Evolutionary conservation across 2,888 invertebrate genomes (phyloP).

Genomic region (Carabus problematicus): DNA sequence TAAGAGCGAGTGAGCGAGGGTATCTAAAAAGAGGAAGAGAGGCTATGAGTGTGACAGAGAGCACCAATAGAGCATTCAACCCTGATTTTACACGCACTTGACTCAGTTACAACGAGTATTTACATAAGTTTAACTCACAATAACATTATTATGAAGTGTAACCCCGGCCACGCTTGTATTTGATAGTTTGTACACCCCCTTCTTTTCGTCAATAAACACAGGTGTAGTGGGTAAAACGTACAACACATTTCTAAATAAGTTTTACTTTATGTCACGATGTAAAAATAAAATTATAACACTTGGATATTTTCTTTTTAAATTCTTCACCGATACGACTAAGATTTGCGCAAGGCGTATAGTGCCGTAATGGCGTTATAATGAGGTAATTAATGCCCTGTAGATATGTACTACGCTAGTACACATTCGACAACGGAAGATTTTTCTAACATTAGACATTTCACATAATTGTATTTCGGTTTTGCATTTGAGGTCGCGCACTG

Average conservation of each 20-base stretch:
- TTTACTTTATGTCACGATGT: no score
- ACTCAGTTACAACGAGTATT: constrained; percentile 57
- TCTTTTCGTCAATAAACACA: no score
- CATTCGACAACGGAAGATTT: constrained; percentile 44
- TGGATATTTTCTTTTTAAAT: no score
- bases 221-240: no score
- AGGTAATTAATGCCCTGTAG: constrained; percentile 11
- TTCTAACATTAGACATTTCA: constrained; percentile 47
- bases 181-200: no score
- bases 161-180: no score
- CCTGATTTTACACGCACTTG: constrained; percentile 69
- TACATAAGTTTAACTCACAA: constrained; percentile 53
- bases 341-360: not conserved
- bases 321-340: no score
- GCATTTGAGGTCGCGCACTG: not conserved
- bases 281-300: no score
- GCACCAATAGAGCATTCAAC: constrained; percentile 53
- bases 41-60: constrained; percentile 44
- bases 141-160: constrained; percentile 11
- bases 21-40: constrained; percentile 53
- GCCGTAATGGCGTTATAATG: constrained; percentile 29
- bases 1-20: constrained; percentile 48
- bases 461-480: no score
- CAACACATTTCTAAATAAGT: no score
- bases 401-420: constrained; percentile 27